Percentiles rank a stretch among this genome's conserved stretches.
Conservation (phyloP, 2,797 vertebrate species). For the Schizopygopsis pylzovi region DNA sequence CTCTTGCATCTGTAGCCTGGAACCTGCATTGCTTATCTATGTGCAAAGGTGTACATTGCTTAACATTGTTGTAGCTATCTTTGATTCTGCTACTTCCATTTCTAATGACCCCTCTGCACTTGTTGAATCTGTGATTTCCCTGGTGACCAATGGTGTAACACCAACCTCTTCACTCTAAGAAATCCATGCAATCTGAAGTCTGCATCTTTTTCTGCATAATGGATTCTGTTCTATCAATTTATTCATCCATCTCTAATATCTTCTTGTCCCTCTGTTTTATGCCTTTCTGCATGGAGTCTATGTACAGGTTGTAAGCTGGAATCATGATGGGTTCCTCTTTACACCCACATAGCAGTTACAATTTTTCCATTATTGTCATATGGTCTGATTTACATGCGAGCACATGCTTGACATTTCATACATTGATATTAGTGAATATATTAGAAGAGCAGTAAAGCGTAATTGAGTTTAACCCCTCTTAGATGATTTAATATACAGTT, state of each 20-base stretch:
- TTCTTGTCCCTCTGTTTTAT: neutral
- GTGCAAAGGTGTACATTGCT: neutral
- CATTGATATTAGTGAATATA: constrained; percentile 51
- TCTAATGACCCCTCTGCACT: constrained; percentile 37
- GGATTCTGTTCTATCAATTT: constrained; percentile 58
- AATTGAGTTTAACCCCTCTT: constrained; percentile 53
- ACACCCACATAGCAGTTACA: constrained; percentile 59
- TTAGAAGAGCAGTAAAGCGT: constrained; percentile 26
- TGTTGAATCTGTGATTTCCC: constrained; percentile 65
- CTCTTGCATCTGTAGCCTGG: neutral
- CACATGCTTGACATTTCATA: constrained; percentile 72
- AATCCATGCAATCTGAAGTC: constrained; percentile 49
- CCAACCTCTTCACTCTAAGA: constrained; percentile 20
- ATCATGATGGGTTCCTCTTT: constrained; percentile 62
- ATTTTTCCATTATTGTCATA: constrained; percentile 72
- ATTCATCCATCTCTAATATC: constrained; percentile 37
- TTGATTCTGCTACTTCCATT: neutral
- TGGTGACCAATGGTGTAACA: constrained; percentile 62
- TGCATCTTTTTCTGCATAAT: constrained; percentile 59
- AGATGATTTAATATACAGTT: constrained; percentile 41
- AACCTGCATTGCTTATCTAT: neutral
- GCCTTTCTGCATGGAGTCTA: constrained; percentile 52
- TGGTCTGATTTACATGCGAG: constrained; percentile 67
- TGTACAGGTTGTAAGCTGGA: constrained; percentile 29
- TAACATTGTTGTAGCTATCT: neutral